Percentiles rank a stretch among this genome's conserved stretches.
These are phyloP conservation scores for Protodeltote pygarga DNA, from an alignment of 2,888 invertebrate genomes.

Conservation along the genomic window DNA sequence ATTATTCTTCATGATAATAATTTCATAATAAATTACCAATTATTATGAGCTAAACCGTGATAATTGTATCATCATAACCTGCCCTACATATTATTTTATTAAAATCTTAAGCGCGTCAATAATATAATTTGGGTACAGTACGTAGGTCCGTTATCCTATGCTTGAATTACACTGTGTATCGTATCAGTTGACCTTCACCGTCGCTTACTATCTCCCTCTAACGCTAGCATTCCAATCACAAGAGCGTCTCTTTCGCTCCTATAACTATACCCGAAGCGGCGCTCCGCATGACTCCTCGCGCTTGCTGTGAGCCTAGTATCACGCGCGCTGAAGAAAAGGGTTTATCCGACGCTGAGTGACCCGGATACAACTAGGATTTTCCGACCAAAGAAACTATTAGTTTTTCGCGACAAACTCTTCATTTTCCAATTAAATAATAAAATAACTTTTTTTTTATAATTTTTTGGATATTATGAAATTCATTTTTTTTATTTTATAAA, in stretches of 20 bases:
- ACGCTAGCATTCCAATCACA: conserved; percentile 76
- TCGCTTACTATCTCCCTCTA: conserved; percentile 67
- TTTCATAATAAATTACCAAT: background rate
- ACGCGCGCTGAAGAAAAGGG: conserved; percentile 87
- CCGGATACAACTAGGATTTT: conserved; percentile 81
- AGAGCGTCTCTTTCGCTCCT: conserved; percentile 70
- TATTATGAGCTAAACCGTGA: background rate
- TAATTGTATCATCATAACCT: conserved; percentile 2
- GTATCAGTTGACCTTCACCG: conserved; percentile 85
- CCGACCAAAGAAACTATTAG: conserved; percentile 68
- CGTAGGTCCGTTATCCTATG: conserved; percentile 54
- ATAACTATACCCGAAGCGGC: conserved; percentile 54
- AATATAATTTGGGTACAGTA: conserved; percentile 27
- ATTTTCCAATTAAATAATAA: conserved; percentile 34
- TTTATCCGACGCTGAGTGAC: conserved; percentile 85
- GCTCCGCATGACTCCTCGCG: conserved; percentile 68
- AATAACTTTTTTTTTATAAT: background rate
- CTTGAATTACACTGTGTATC: conserved; percentile 64
- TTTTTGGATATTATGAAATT: background rate
- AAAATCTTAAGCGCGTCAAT: conserved; percentile 23
- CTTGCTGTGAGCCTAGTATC: conserved; percentile 82
- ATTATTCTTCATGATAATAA: too few relatives aligned
- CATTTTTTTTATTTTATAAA: background rate
- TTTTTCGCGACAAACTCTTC: conserved; percentile 65
- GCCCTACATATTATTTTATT: conserved; percentile 11